Base-by-base conservation (phyloP, 92 coral and sea anemone species). In the Actinernus sp. region DNA sequence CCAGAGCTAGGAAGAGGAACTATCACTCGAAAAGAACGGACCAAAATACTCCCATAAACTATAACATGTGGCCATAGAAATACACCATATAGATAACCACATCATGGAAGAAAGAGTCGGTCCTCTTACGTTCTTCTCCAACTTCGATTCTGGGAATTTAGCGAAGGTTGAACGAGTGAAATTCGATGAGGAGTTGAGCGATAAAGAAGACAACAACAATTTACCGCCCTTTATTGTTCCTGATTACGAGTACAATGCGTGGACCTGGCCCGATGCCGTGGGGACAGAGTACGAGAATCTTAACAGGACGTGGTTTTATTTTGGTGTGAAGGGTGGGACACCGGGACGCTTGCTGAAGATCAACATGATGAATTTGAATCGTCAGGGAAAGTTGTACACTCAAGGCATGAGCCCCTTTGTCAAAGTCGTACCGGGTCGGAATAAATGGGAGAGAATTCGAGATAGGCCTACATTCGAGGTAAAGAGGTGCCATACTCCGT, bases 231-330 rank as follows among this genome's bases (percentile, higher is more conserved):
- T 37, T 18, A 33, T 78, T 31, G 64, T 64, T 28, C 95, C 95
- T 2, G 98, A 94, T 67, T 94, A 79, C 49, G 97, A 94, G 48
- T 94, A 75, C 72, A 94, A 94, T 53, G 79, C 86, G 9, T 94
- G 98, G 98, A 94, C 98, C 6, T 81, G 86, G 48, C 98, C 97
- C 26, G 98, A 94, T 58, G 94, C 97, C 49, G 97, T 87, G 8
- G 98, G 97, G 47, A 87, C 83, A 39, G 89, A 77, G 47, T 75
- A 73, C 68, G 98, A 94, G 65, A 94, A 94, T 43, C 45, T 44
- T 2, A 94, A 94, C 79, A 75, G 98, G 33, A 94, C 97, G 10
- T 94, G 98, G 98, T 94, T 94, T 81, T 65, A 94, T 52, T 94
- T 94, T 62, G 98, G 98, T 4, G 92, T 94, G 13, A 94, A 81